Evolutionary conservation across 2,888 invertebrate genomes (phyloP).

Genomic region (Eueremaeus valkanovi): DNA sequence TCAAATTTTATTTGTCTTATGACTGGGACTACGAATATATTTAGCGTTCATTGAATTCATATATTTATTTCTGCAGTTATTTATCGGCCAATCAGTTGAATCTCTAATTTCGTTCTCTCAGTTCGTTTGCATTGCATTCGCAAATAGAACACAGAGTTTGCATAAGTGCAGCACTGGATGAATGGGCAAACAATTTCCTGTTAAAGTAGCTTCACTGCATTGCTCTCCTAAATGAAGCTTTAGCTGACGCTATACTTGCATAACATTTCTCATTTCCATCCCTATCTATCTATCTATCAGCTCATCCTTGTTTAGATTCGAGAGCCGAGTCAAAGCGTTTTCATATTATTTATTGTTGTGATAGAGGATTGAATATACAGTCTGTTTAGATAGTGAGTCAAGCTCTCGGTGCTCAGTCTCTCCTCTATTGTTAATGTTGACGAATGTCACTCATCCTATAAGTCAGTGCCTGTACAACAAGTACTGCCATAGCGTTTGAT

Average conservation of each 20-base stretch:
- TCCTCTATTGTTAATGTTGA: not conserved
- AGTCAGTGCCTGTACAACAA: not conserved
- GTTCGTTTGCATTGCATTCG: not conserved
- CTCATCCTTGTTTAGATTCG: not conserved
- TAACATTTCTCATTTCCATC: not conserved
- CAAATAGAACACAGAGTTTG: slow-evolving; percentile 18
- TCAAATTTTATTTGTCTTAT: not conserved
- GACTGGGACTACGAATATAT: not conserved
- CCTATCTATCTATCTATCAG: not conserved
- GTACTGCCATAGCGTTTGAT: too few species aligned
- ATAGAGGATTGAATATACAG: not conserved
- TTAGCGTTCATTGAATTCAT: not conserved
- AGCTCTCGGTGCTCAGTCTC: not conserved
- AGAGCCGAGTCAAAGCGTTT: not conserved
- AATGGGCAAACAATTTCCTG: slow-evolving; percentile 5
- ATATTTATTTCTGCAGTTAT: not conserved
- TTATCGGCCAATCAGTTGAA: not conserved
- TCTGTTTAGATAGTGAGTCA: slow-evolving; percentile 8
- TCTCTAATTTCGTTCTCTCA: not conserved
- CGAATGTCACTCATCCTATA: not conserved
- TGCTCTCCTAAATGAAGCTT: not conserved
- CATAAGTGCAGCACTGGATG: not conserved
- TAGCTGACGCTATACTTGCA: not conserved
- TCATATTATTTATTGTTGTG: slow-evolving; percentile 4
- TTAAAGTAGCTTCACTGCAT: not conserved